Percentiles rank a stretch among this genome's conserved stretches.
phyloP scores from a whole-genome alignment of 2,888 invertebrate genomes.

The Polymixis lichenea region DNA sequence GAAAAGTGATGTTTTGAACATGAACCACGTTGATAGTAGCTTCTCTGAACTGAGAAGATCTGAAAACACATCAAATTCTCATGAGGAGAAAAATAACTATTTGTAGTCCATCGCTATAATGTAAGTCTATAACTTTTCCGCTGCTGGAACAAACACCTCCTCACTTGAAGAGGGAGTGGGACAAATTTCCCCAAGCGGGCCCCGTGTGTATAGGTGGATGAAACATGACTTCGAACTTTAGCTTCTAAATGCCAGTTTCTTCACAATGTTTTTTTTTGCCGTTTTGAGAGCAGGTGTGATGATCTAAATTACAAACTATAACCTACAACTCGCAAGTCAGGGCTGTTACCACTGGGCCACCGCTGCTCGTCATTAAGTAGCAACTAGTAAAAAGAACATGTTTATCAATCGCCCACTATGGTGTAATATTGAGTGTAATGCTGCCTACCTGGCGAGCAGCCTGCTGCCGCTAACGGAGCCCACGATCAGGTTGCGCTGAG shows the following conservation, averaged over 20 bases:
- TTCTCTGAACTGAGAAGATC: neutral
- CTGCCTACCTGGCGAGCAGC: constrained; percentile 12
- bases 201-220: neutral
- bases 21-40: neutral
- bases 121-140: neutral
- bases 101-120: too few relatives aligned
- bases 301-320: neutral
- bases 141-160: neutral
- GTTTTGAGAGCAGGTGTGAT: neutral
- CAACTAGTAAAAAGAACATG: neutral
- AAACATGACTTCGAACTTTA: neutral
- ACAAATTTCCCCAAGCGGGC: neutral
- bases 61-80: neutral
- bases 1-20: neutral
- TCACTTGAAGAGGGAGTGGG: neutral
- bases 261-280: too few relatives aligned
- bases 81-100: neutral
- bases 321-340: neutral
- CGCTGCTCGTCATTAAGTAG: neutral
- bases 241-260: neutral
- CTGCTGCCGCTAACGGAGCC: constrained; percentile 11
- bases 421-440: neutral
- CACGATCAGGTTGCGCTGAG: constrained; percentile 10
- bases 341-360: neutral
- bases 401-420: neutral